A percentile compares a stretch with the other conserved stretches of the same genome.
Conservation (phyloP, 2,888 invertebrate species). For the Heliconius sara region DNA sequence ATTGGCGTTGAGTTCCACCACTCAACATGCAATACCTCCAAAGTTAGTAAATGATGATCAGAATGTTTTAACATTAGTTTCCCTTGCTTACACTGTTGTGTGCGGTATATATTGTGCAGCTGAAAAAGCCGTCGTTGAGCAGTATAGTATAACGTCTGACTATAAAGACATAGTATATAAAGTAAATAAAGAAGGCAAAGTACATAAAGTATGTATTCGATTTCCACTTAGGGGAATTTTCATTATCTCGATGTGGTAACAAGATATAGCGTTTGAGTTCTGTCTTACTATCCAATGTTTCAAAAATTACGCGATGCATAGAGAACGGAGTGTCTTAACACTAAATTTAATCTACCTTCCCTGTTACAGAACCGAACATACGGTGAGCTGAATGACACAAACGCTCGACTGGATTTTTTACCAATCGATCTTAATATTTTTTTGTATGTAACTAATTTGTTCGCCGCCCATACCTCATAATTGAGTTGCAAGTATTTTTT, state of each 20-base stretch:
- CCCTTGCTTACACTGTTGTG: too few relatives aligned
- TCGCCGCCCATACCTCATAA: constrained; percentile 5
- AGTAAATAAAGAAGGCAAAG: too few relatives aligned
- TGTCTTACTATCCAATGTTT: background rate
- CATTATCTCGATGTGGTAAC: too few relatives aligned
- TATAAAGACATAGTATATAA: too few relatives aligned
- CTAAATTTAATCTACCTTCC: background rate
- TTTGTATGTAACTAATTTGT: constrained; percentile 9
- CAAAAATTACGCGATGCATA: background rate
- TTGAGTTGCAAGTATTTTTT: constrained; percentile 25
- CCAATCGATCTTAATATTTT: background rate
- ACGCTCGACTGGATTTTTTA: background rate
- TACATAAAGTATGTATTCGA: too few relatives aligned
- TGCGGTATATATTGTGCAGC: background rate
- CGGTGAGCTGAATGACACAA: background rate
- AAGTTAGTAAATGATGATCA: background rate
- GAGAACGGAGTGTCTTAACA: background rate
- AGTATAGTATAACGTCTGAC: too few relatives aligned
- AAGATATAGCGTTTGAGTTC: too few relatives aligned
- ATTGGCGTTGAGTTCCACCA: background rate
- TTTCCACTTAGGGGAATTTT: too few relatives aligned
- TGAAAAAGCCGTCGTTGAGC: background rate
- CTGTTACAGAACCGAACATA: background rate
- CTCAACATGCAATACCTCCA: background rate
- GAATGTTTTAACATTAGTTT: background rate